These are phyloP conservation scores for Heterotis niloticus DNA, from an alignment of 2,113 vertebrate genomes.

Conservation along the genomic window DNA sequence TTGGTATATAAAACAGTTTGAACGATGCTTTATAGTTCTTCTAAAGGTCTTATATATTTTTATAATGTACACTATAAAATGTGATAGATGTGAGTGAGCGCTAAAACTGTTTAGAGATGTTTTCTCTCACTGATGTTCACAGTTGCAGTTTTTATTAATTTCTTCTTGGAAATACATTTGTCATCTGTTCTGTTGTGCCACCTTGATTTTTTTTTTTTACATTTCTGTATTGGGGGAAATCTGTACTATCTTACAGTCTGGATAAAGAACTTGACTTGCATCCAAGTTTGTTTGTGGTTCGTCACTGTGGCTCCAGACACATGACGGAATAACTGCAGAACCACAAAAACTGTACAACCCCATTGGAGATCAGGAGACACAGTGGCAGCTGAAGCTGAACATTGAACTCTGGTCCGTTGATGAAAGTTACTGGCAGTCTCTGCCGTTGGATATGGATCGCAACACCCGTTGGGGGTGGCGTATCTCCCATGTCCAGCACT, in stretches of 20 bases:
- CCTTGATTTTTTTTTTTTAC: too few species aligned
- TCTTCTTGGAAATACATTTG: neutral
- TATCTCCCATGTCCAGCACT: too few species aligned
- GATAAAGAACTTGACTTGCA: neutral
- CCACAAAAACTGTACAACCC: neutral
- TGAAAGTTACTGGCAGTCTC: too few species aligned
- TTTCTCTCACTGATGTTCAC: neutral
- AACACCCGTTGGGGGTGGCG: too few species aligned
- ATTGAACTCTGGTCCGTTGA: too few species aligned
- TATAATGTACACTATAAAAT: too few species aligned
- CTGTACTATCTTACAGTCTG: neutral
- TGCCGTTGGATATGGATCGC: too few species aligned
- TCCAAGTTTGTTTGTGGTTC: conserved; percentile 17
- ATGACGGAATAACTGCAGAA: neutral
- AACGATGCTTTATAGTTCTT: too few species aligned
- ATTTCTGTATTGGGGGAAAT: neutral
- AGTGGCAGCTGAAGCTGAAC: neutral
- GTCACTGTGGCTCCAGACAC: neutral
- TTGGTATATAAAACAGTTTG: too few species aligned
- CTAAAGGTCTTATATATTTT: too few species aligned
- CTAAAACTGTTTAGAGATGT: too few species aligned
- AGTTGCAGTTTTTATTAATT: neutral
- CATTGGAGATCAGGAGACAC: neutral
- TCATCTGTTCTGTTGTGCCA: neutral
- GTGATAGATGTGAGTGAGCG: too few species aligned